Conservation (phyloP, 2,888 invertebrate genomes). For the Teleogryllus oceanicus region DNA sequence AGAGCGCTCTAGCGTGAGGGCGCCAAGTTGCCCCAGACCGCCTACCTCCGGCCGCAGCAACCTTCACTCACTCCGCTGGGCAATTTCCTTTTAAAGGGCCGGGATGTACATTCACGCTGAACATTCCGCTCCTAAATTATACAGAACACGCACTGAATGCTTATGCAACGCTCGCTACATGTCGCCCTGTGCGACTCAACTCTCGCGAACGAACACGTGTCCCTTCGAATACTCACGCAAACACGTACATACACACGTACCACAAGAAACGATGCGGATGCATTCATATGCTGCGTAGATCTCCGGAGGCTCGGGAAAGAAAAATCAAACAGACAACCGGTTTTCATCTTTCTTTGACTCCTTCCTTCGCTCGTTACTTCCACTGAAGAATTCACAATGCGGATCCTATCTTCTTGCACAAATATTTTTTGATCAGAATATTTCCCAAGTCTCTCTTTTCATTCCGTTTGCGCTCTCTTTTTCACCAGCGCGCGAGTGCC, state of each 20-base stretch:
- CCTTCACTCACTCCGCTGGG: background rate
- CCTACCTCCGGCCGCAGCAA: background rate
- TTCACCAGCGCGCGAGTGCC: background rate
- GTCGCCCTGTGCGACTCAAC: background rate
- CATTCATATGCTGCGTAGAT: background rate
- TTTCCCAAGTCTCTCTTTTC: background rate
- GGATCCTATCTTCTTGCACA: background rate
- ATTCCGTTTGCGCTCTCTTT: background rate
- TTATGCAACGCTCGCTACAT: background rate
- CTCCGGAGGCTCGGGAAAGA: background rate
- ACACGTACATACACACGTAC: background rate
- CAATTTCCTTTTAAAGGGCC: constrained; percentile 4
- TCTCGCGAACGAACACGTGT: too few relatives aligned
- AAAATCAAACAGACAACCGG: background rate
- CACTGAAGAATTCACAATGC: background rate
- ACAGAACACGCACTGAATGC: constrained; percentile 18
- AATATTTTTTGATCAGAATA: background rate
- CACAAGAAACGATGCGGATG: background rate
- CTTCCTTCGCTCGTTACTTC: background rate
- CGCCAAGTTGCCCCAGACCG: too few relatives aligned
- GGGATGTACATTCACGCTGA: background rate
- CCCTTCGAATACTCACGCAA: too few relatives aligned
- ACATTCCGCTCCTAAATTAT: constrained; percentile 18
- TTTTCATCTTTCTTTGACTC: background rate
- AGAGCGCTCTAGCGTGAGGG: too few relatives aligned